A percentile compares a stretch with the other conserved stretches of the same genome.
These are phyloP conservation scores for Apeira syringaria DNA, from an alignment of 2,888 invertebrate genomes.

Conservation along the genomic window DNA sequence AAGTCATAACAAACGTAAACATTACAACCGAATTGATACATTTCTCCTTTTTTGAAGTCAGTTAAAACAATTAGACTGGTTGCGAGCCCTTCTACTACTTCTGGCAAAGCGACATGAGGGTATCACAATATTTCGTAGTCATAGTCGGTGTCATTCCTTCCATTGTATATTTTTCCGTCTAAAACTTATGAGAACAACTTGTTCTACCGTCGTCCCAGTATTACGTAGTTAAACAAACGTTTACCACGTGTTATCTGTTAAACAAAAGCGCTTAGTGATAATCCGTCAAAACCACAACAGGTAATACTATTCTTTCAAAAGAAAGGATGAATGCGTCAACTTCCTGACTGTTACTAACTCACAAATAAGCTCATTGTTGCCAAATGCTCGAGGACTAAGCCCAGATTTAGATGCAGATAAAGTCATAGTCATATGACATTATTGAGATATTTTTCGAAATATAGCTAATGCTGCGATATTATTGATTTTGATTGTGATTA, in stretches of 20 bases:
- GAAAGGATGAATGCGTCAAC: constrained; percentile 65
- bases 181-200: too few species aligned
- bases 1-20: too few species aligned
- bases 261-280: constrained; percentile 54
- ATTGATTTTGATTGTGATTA: constrained; percentile 1
- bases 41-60: too few species aligned
- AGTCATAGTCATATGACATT: constrained; percentile 45
- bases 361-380: constrained; percentile 40
- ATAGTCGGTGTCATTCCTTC: too few species aligned
- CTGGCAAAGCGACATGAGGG: too few species aligned
- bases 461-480: constrained; percentile 3
- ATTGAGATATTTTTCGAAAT: constrained; percentile 12
- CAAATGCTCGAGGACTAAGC: constrained; percentile 38
- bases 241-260: constrained; percentile 53
- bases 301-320: constrained; percentile 34
- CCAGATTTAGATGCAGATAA: constrained; percentile 55
- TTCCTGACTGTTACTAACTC: constrained; percentile 60
- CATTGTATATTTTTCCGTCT: too few species aligned
- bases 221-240: constrained; percentile 25
- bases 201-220: too few species aligned
- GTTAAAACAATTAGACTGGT: too few species aligned
- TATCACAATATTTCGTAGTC: too few species aligned
- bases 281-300: constrained; percentile 53
- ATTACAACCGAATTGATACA: too few species aligned
- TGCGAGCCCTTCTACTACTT: too few species aligned